Evolutionary conservation across 2,888 invertebrate genomes (phyloP).

Genomic region (Tridacna gigas): DNA sequence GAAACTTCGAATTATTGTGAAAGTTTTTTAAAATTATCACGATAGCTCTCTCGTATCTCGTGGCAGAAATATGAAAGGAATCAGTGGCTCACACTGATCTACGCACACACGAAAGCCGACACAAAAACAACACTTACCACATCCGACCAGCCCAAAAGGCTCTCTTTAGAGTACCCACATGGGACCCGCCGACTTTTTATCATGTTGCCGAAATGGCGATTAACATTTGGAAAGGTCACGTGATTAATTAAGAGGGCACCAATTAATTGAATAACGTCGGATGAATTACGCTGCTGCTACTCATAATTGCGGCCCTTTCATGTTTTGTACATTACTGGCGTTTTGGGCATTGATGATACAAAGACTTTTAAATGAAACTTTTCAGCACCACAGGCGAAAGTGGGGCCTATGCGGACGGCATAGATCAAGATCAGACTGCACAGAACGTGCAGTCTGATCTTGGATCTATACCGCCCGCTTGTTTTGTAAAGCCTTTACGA

Average conservation of each 20-base stretch:
- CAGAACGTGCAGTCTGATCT: background rate
- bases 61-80: too few species aligned
- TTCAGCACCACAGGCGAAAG: background rate
- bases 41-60: too few species aligned
- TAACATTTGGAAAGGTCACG: constrained; percentile 24
- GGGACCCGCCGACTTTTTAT: constrained; percentile 13
- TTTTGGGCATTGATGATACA: background rate
- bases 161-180: background rate
- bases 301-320: constrained; percentile 6
- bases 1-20: too few species aligned
- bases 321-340: background rate
- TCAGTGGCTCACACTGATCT: too few species aligned
- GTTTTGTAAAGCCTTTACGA: too few species aligned
- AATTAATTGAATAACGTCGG: constrained; percentile 14
- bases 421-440: background rate
- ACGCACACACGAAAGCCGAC: too few species aligned
- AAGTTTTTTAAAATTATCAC: too few species aligned
- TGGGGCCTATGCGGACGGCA: background rate
- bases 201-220: constrained; percentile 24
- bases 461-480: too few species aligned
- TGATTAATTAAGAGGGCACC: constrained; percentile 14
- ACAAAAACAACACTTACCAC: too few species aligned
- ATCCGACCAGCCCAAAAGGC: background rate
- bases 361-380: background rate
- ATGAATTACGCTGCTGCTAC: constrained; percentile 7